phyloP scores from a whole-genome alignment of 2,888 invertebrate genomes.

The Drosophila cognata region DNA sequence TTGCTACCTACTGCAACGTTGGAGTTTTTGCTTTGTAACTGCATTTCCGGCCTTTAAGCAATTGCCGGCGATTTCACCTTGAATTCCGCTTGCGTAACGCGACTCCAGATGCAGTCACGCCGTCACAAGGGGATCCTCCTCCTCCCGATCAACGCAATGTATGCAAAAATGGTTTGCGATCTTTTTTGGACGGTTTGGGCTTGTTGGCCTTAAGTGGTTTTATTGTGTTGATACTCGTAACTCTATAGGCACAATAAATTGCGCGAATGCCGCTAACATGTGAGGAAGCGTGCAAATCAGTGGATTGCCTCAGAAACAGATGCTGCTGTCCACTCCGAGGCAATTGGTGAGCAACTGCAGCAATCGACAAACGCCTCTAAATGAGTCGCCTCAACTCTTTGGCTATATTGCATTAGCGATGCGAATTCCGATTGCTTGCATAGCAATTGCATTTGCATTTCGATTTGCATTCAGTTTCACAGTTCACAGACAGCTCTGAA shows the following conservation, averaged over 20 bases:
- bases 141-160: conserved; percentile 15
- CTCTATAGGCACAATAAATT: conserved; percentile 38
- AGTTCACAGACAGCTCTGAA: conserved; percentile 42
- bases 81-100: conserved; percentile 64
- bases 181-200: conserved; percentile 53
- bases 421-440: conserved; percentile 10
- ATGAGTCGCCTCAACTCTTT: conserved; percentile 24
- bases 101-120: conserved; percentile 34
- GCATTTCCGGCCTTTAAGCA: conserved; percentile 49
- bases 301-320: conserved; percentile 12
- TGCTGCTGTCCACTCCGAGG: conserved; percentile 17
- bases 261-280: conserved; percentile 28
- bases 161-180: conserved; percentile 58
- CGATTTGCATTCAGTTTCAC: conserved; percentile 36
- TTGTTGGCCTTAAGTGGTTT: conserved; percentile 40
- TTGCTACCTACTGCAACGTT: conserved; percentile 22
- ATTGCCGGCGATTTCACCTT: conserved; percentile 71
- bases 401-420: conserved; percentile 16
- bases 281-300: conserved; percentile 39
- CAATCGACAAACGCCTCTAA: conserved; percentile 39
- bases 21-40: conserved; percentile 3
- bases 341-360: conserved; percentile 22
- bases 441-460: conserved; percentile 36
- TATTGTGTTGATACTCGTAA: conserved; percentile 26
- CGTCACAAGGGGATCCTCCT: conserved; percentile 3